A percentile compares a stretch with the other conserved stretches of the same genome.
phyloP scores from a whole-genome alignment of 2,113 vertebrate genomes.

The Pogona vitticeps region DNA sequence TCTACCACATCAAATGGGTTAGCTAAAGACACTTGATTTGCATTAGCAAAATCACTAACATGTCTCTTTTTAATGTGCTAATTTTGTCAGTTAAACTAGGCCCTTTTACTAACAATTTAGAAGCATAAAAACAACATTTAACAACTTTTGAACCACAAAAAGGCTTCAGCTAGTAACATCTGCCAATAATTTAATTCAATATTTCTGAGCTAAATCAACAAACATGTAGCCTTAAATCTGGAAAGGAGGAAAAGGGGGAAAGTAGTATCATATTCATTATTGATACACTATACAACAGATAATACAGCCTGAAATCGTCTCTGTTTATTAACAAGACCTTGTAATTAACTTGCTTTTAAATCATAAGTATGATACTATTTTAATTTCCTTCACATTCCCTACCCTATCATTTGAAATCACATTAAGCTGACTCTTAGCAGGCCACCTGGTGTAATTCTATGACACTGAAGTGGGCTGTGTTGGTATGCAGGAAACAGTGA shows the following conservation, averaged over 20 bases:
- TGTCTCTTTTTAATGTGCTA: constrained; percentile 56
- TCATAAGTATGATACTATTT: constrained; percentile 89
- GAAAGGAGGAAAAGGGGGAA: constrained; percentile 45
- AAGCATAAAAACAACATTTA: constrained; percentile 62
- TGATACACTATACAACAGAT: constrained; percentile 77
- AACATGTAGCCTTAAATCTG: constrained; percentile 74
- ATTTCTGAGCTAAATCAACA: constrained; percentile 74
- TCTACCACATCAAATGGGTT: not conserved
- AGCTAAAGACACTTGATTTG: not conserved
- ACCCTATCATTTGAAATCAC: constrained; percentile 89
- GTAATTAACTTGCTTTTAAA: constrained; percentile 89
- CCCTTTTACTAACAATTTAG: constrained; percentile 56
- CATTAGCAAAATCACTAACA: constrained; percentile 47
- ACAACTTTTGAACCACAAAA: constrained; percentile 70
- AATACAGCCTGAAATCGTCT: constrained; percentile 79
- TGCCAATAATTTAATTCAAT: constrained; percentile 78
- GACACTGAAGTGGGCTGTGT: constrained; percentile 83
- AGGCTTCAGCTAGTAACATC: constrained; percentile 72
- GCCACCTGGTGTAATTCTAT: constrained; percentile 85
- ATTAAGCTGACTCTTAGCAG: constrained; percentile 86
- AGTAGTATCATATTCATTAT: constrained; percentile 75
- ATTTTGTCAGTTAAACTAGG: constrained; percentile 65
- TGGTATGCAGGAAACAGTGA: constrained; percentile 77
- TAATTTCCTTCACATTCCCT: constrained; percentile 84
- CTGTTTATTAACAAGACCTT: constrained; percentile 88